Conservation (phyloP, 1,140 invertebrate species). For the Sesamia nonagrioides region DNA sequence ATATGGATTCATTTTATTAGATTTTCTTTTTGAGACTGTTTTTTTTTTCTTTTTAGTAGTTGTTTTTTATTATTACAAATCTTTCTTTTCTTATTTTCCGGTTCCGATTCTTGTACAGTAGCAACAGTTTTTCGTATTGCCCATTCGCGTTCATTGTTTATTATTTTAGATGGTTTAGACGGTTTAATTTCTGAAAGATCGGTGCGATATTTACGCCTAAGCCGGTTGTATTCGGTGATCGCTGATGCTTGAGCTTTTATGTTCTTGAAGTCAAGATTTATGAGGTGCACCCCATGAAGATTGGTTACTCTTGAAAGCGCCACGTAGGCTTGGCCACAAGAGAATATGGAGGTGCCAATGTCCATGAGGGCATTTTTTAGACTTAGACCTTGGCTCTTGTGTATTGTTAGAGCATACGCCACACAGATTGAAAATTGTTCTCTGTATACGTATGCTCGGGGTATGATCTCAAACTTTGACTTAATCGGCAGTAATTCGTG, state of each 20-base stretch:
- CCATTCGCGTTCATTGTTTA: constrained; percentile 42
- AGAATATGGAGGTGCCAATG: constrained; percentile 9
- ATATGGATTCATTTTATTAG: too few species aligned
- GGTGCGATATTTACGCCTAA: constrained; percentile 21
- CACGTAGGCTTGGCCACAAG: constrained; percentile 30
- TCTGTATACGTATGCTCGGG: constrained; percentile 27
- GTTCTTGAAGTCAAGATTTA: constrained; percentile 27
- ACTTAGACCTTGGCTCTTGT: constrained; percentile 41
- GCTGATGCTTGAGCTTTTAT: constrained; percentile 8
- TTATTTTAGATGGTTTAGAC: constrained; percentile 35
- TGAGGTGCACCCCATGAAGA: constrained; percentile 19
- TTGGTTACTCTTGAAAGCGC: constrained; percentile 33
- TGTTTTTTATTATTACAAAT: too few species aligned
- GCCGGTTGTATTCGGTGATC: constrained; percentile 35
- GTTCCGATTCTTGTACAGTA: too few species aligned
- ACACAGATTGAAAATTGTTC: constrained; percentile 33
- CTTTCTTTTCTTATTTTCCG: too few species aligned
- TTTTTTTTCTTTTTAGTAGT: too few species aligned
- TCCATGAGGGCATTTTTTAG: constrained; percentile 34
- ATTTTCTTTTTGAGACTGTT: too few species aligned
- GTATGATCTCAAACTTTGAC: constrained; percentile 21
- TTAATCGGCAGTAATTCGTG: neutral
- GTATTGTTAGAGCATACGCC: constrained; percentile 38
- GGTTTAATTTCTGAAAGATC: constrained; percentile 30
- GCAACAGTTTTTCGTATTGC: constrained; percentile 51